Evolutionary conservation across 2,113 vertebrate species (phyloP).

Genomic region (Serinus canaria): DNA sequence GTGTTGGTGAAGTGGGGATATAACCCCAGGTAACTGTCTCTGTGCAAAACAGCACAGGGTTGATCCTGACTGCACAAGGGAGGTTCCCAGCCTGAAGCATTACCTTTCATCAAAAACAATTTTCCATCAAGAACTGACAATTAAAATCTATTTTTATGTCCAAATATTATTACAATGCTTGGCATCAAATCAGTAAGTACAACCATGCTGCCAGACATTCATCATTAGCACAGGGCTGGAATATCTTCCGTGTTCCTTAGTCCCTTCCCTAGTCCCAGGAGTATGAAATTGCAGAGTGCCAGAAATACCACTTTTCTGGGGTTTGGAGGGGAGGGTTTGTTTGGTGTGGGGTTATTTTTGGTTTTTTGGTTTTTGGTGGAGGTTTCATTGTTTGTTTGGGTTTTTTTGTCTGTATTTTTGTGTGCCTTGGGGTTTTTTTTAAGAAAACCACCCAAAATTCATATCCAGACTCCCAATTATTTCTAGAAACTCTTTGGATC

Average conservation of each 20-base stretch:
- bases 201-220: not conserved
- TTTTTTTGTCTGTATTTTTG: not conserved
- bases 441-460: not conserved
- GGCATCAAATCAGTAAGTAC: not conserved
- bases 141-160: not conserved
- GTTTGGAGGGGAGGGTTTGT: rapidly evolving
- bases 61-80: not conserved
- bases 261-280: not conserved
- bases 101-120: not conserved
- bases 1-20: not conserved
- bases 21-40: not conserved
- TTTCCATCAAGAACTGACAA: not conserved
- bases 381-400: not conserved
- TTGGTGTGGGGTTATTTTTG: not conserved
- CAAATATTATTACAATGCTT: not conserved
- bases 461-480: not conserved
- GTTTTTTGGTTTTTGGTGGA: not conserved
- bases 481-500: not conserved
- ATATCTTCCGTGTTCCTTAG: not conserved
- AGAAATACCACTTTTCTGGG: not conserved
- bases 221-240: not conserved
- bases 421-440: not conserved
- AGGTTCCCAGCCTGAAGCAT: not conserved
- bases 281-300: not conserved
- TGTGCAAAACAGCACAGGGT: not conserved